phyloP scores from a whole-genome alignment of 2,113 vertebrate species.

The Anarrhichthys ocellatus region DNA sequence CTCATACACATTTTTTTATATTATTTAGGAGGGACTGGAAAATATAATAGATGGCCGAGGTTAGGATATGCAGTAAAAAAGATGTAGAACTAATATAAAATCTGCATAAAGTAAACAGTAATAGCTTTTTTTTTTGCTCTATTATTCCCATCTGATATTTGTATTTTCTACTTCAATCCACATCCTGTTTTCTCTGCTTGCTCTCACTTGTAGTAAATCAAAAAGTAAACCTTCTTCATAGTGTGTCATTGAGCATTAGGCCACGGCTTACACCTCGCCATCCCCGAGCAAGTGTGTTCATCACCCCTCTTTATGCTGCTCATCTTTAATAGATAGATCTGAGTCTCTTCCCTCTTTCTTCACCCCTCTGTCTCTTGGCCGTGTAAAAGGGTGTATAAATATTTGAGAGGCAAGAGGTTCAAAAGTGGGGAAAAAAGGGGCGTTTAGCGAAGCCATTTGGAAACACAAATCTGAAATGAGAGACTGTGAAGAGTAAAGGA shows the following conservation, averaged over 20 bases:
- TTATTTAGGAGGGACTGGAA: conserved; percentile 17
- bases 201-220: conserved; percentile 47
- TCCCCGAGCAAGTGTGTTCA: conserved; percentile 53
- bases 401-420: conserved; percentile 77
- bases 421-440: conserved; percentile 67
- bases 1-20: conserved; percentile 10
- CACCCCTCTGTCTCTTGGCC: conserved; percentile 62
- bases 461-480: conserved; percentile 76
- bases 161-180: conserved; percentile 6
- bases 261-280: conserved; percentile 60
- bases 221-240: conserved; percentile 46
- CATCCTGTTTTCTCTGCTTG: conserved; percentile 6
- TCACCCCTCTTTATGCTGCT: conserved; percentile 74
- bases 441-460: conserved; percentile 75
- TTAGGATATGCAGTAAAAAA: conserved; percentile 21
- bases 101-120: conserved; percentile 41
- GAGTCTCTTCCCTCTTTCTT: conserved; percentile 64
- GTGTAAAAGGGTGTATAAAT: conserved; percentile 78
- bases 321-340: conserved; percentile 81
- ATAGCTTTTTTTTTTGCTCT: conserved; percentile 18
- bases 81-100: conserved; percentile 40
- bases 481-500: conserved; percentile 60
- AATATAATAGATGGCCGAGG: conserved; percentile 14
- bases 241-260: conserved; percentile 57
- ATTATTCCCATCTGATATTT: conserved; percentile 20